phyloP scores from a whole-genome alignment of 2,797 vertebrate genomes.

The Phalanger gymnotis region DNA sequence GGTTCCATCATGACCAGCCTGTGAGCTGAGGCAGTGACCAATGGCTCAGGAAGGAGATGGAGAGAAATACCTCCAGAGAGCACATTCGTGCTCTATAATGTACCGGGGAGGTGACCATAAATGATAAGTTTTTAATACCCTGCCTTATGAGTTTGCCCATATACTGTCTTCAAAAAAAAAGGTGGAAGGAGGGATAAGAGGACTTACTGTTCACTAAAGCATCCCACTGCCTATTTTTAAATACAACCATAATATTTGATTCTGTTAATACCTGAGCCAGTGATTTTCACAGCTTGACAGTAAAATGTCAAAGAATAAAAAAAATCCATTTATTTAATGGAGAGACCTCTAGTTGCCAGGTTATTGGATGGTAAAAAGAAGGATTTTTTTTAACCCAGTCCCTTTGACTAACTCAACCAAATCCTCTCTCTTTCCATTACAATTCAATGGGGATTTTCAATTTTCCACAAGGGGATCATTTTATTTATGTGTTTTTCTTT shows the following conservation, averaged over 20 bases:
- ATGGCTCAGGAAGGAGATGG: constrained; percentile 37
- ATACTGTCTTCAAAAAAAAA: background rate
- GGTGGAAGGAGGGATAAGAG: background rate
- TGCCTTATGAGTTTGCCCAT: background rate
- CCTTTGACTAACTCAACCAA: constrained; percentile 31
- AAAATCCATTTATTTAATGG: background rate
- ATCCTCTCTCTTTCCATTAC: constrained; percentile 13
- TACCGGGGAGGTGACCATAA: constrained; percentile 37
- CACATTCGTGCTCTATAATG: constrained; percentile 30
- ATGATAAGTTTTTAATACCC: constrained; percentile 51
- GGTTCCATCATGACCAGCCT: constrained; percentile 35
- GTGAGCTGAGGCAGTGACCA: background rate
- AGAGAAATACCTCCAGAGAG: constrained; percentile 29
- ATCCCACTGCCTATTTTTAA: constrained; percentile 33
- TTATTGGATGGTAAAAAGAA: constrained; percentile 36
- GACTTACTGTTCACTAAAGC: background rate
- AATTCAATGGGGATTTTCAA: constrained; percentile 25
- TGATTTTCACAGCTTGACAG: constrained; percentile 38
- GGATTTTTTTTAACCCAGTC: constrained; percentile 12
- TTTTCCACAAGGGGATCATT: constrained; percentile 13
- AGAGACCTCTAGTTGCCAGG: background rate
- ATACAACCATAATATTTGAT: constrained; percentile 46
- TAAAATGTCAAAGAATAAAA: constrained; percentile 18
- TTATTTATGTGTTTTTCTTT: constrained; percentile 22
- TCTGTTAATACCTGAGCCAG: constrained; percentile 21